Base-by-base conservation (phyloP, 2,888 invertebrate species). In the Neelides folsomi region DNA sequence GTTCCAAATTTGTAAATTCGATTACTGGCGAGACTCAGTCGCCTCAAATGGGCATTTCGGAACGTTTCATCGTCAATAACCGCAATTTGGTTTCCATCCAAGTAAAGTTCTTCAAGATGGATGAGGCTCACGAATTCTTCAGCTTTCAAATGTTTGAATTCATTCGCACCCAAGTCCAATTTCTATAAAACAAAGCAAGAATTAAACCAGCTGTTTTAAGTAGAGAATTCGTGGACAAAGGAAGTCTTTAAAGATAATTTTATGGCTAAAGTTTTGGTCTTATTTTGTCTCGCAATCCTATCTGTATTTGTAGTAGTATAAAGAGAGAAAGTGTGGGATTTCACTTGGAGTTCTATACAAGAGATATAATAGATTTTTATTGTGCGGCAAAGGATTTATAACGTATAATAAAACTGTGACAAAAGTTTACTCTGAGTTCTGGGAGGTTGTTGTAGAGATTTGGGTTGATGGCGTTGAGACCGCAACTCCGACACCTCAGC, bases 71-170 rank as follows among this genome's bases (percentile, higher is more conserved):
- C 62, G 16, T 46, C 39, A 48, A 83, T 76, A 13, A 83, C 82
- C 1, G 84, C 81, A 61, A 86, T 70, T 68, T 81, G 80, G 72
- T 86, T 86, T 16, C 85, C 83, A 65, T 86, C 84, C 58, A 86
- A 71, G 62, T 76, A 75, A 60, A 87, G 72, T 62, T 81, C 80
- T 34, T 78, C 74, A 49, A 87, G 73, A 69, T 81, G 80, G 63
- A 80, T 77, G 64, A 86, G 75, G n/a, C 85, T 85, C 46, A 82
- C 77, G 70, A 87, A 86, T 70, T 85, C 84, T 59, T 81, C 80
- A 37, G 58, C 55, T 4, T 60, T 58, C 43, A 66, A 50, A 54
- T 64, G 57, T 71, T 83, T 83, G 68, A 86, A 81, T 53, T 76
- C 76, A 72, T 86, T 86, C 67, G 82, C 77, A 40, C 85, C 83